phyloP scores from a whole-genome alignment of 1,140 invertebrate species.

The Drosophila saltans region DNA sequence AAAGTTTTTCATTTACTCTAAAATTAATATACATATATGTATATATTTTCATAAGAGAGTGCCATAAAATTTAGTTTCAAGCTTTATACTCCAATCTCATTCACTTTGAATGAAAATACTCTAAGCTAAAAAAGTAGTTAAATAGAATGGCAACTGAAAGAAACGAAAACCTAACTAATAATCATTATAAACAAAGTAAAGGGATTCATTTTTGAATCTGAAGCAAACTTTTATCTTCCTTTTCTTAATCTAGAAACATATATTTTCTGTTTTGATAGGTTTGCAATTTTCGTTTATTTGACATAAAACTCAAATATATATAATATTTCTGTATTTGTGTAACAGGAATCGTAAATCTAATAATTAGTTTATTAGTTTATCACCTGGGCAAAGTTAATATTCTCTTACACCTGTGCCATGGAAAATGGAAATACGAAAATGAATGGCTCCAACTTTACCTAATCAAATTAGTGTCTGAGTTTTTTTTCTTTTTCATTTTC shows the following conservation, averaged over 20 bases:
- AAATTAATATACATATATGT: conserved; percentile 4
- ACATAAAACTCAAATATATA: not conserved
- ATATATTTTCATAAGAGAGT: conserved; percentile 42
- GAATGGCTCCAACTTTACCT: conserved; percentile 47
- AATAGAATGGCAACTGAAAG: no score
- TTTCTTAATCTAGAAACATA: no score
- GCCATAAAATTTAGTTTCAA: not conserved
- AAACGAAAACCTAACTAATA: no score
- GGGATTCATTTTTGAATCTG: no score
- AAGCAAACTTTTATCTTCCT: no score
- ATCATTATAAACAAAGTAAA: no score
- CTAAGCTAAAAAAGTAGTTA: no score
- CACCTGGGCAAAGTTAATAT: conserved; percentile 20
- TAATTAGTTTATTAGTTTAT: conserved; percentile 14
- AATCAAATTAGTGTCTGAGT: conserved; percentile 54
- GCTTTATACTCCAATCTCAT: no score
- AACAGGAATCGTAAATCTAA: conserved; percentile 8
- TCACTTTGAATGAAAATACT: no score
- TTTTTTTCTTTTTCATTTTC: conserved; percentile 3
- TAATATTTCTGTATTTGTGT: not conserved
- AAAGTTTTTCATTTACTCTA: conserved; percentile 44
- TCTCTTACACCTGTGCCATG: conserved; percentile 30
- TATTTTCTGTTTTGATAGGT: no score
- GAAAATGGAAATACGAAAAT: conserved; percentile 36
- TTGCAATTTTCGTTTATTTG: not conserved